Evolutionary conservation across 2,797 vertebrate species (phyloP).

Genomic region (Poecilia velifera): DNA sequence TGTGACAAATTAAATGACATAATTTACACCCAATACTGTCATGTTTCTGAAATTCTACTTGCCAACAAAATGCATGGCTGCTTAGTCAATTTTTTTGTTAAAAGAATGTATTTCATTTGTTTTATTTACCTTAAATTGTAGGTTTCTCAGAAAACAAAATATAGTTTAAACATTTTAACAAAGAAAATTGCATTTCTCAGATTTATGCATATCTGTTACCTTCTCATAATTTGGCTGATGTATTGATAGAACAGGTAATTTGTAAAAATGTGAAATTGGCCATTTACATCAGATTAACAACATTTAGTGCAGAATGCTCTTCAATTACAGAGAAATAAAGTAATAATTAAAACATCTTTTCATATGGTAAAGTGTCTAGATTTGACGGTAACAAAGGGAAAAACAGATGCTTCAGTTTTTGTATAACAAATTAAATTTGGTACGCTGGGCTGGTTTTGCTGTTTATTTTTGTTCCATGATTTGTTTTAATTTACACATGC

Average conservation of each 20-base stretch:
- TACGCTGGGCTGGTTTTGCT: neutral
- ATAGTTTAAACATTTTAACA: neutral
- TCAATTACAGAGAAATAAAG: neutral
- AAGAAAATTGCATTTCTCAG: neutral
- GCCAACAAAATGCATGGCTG: neutral
- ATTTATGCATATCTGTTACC: too few relatives aligned
- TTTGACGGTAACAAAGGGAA: neutral
- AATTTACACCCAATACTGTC: neutral
- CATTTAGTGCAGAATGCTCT: neutral
- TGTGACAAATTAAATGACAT: neutral
- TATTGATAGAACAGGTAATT: neutral
- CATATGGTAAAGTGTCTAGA: neutral
- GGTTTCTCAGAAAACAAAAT: neutral
- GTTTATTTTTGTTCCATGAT: neutral
- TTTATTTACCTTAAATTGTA: neutral
- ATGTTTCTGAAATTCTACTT: neutral
- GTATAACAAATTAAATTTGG: neutral
- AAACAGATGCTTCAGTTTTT: neutral
- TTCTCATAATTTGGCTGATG: too few relatives aligned
- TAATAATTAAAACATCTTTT: neutral
- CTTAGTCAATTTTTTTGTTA: neutral
- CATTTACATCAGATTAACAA: neutral
- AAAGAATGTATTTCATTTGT: neutral
- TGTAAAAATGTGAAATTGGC: neutral
- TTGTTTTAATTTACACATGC: neutral